Evolutionary conservation across 35 echinoderm and acorn worm genomes (phyloP), one percentile per base, ranked within the genome.

Genomic region (Apostichopus californicus): DNA sequence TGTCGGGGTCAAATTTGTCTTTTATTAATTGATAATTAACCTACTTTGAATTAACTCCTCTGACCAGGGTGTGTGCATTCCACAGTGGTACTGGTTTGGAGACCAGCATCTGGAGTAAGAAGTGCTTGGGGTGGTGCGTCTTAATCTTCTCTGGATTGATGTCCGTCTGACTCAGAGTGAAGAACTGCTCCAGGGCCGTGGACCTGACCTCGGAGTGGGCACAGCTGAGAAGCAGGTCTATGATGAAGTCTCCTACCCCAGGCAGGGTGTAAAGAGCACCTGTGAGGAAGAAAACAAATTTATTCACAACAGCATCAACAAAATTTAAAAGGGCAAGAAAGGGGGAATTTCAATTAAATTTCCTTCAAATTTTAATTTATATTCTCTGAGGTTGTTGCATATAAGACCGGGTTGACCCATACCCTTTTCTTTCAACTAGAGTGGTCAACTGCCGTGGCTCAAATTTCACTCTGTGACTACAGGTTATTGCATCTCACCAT

Each of bases 191-290:
- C 60, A 99, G 78, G 54, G 97, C 97, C 25, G 97, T 93, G 20
- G 75, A 88, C 54, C 97, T 54, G 15, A 99, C 93, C 56, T 99
- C 97, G 5, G 70, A 23, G 65, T 96, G 93, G 24, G 95, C 93
- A 34, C 92, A 99, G 46, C 75, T 92, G 54, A 99, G 85, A 6
- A 99, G 78, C 26, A 99, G 81, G 66, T 99, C 97, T 56, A 99
- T 96, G 93, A 99, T 96, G 87, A 99, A 99, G 78, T 99, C 97
- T 71, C 88, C 92, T 17, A 96, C 95, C 22, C 90, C 95, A 10
- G 93, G 87, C 28, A 99, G 93, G 71, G 68, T 93, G 88, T 99
- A 99, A 64, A 99, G 96, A 63, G 97, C 83, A 88, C 90, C 97
- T 96, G 89, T 9, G 22, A 59, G 7, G 9, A 80, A 34, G 10